Conservation (phyloP, 2,113 vertebrate species). For the Arothron firmamentum region DNA sequence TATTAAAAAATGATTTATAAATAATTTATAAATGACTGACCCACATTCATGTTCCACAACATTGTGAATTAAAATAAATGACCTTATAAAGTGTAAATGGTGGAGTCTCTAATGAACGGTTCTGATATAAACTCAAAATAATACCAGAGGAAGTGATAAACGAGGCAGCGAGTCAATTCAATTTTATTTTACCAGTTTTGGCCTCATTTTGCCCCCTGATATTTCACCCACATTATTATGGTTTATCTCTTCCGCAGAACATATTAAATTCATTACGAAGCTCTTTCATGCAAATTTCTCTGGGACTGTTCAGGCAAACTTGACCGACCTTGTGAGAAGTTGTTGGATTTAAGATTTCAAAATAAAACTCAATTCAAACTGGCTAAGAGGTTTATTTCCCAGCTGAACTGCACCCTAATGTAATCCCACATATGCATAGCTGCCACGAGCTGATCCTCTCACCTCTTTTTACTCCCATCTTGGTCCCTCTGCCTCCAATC, state of each 20-base stretch:
- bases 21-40: too few species aligned
- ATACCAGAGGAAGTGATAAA: conserved; percentile 4
- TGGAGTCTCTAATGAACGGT: conserved; percentile 1
- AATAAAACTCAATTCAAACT: conserved; percentile 38
- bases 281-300: conserved; percentile 33
- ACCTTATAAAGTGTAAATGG: neutral
- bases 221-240: conserved; percentile 15
- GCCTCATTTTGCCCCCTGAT: conserved; percentile 1
- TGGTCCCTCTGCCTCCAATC: conserved; percentile 80
- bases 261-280: conserved; percentile 35
- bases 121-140: conserved; percentile 1
- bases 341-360: conserved; percentile 44
- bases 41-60: neutral
- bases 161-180: conserved; percentile 2
- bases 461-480: conserved; percentile 78
- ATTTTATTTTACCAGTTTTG: conserved; percentile 15
- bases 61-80: conserved; percentile 1
- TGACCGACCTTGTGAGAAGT: conserved; percentile 33
- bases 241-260: conserved; percentile 33
- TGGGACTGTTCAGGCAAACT: conserved; percentile 12
- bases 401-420: conserved; percentile 34
- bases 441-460: conserved; percentile 37
- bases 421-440: conserved; percentile 41
- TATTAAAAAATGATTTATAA: too few species aligned
- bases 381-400: conserved; percentile 47